Percentiles rank a stretch among this genome's conserved stretches.
These are phyloP conservation scores for Ammospiza caudacuta DNA, from an alignment of 2,113 vertebrate species.

Conservation along the genomic window DNA sequence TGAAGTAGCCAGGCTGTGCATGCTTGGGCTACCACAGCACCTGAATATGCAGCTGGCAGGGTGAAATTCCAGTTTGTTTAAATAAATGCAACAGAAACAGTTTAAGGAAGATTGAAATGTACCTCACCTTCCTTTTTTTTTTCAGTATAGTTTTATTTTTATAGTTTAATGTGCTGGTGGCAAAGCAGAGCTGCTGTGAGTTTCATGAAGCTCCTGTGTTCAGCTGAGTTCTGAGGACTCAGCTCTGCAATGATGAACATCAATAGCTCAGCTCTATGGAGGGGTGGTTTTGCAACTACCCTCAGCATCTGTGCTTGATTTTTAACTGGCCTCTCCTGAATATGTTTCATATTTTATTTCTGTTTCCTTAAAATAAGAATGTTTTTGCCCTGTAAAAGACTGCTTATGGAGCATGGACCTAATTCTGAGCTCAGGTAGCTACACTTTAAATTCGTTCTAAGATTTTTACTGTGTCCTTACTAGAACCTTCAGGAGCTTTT, in stretches of 20 bases:
- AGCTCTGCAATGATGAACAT: neutral
- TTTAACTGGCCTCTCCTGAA: neutral
- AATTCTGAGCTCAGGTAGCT: neutral
- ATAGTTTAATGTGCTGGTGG: neutral
- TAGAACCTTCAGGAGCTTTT: neutral
- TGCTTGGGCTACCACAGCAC: neutral
- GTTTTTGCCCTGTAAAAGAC: neutral
- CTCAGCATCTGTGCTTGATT: neutral
- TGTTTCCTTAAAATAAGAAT: neutral
- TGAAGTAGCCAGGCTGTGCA: neutral
- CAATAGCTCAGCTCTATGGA: neutral
- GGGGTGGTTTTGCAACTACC: neutral
- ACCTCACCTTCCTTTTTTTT: neutral
- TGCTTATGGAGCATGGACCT: neutral
- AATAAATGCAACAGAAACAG: neutral
- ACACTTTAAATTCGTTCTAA: neutral
- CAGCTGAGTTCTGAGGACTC: neutral
- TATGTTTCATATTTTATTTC: neutral
- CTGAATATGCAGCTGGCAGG: neutral
- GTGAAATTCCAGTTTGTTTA: neutral
- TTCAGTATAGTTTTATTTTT: neutral
- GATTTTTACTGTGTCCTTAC: neutral
- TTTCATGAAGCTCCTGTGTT: neutral
- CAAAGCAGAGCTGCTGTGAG: neutral
- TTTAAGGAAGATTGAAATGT: neutral